Evolutionary conservation across 2,797 vertebrate species (phyloP).

Genomic region (Pipistrellus pygmaeus): DNA sequence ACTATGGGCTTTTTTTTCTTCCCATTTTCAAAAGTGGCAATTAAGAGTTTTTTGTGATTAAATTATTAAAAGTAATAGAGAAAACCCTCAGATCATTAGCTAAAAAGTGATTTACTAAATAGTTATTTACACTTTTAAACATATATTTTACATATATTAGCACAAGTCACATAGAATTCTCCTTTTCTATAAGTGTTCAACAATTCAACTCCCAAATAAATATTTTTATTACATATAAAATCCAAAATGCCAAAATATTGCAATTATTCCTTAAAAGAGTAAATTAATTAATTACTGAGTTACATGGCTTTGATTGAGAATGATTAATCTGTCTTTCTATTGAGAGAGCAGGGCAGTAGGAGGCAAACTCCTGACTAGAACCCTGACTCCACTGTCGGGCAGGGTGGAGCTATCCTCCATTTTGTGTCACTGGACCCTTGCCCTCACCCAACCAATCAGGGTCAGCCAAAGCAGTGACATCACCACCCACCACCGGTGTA

Average conservation of each 20-base stretch:
- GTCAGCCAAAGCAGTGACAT: too few relatives aligned
- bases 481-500: too few relatives aligned
- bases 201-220: background rate
- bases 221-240: background rate
- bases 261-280: background rate
- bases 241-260: background rate
- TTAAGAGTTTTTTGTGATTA: background rate
- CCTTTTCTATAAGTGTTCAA: background rate
- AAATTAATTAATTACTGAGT: background rate
- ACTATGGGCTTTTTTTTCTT: background rate
- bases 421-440: too few relatives aligned
- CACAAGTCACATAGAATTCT: background rate
- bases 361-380: too few relatives aligned
- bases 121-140: background rate
- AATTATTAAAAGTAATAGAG: background rate
- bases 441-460: too few relatives aligned
- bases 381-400: too few relatives aligned
- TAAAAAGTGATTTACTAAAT: background rate
- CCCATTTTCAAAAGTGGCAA: background rate
- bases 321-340: background rate
- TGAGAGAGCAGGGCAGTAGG: too few relatives aligned
- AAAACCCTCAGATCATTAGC: background rate
- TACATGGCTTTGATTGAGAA: background rate
- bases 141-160: background rate
- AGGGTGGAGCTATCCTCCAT: too few relatives aligned